These are phyloP conservation scores for Napeogenes inachia DNA, from an alignment of 2,888 invertebrate species.

Conservation along the genomic window DNA sequence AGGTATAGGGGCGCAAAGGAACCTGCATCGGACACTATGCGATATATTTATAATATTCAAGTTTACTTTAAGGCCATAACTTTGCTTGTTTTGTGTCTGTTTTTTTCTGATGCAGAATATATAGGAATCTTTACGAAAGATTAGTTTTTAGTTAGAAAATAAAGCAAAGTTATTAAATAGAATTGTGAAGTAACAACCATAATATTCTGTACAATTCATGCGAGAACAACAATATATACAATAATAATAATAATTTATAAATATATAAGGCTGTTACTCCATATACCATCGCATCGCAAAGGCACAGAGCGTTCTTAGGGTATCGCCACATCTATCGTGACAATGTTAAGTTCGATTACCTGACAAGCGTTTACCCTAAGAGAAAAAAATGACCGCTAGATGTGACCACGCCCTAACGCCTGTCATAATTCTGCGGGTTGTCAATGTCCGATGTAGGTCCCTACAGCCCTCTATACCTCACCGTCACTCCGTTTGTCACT, in stretches of 20 bases:
- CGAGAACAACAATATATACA: neutral
- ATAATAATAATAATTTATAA: neutral
- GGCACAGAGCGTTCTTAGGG: conserved; percentile 11
- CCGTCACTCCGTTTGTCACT: conserved; percentile 34
- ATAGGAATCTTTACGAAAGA: no score
- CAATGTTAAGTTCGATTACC: neutral
- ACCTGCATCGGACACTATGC: conserved; percentile 61
- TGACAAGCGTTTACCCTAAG: no score
- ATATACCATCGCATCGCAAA: conserved; percentile 7
- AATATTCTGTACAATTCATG: neutral
- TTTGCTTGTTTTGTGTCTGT: neutral
- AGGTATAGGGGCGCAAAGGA: conserved; percentile 31
- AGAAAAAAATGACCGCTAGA: conserved; percentile 8
- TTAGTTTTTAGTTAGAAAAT: no score
- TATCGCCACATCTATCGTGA: conserved; percentile 24
- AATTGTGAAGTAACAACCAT: no score
- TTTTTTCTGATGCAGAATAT: neutral
- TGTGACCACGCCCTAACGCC: conserved; percentile 42
- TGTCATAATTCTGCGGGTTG: conserved; percentile 65
- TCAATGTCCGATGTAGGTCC: conserved; percentile 41
- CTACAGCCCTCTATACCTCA: conserved; percentile 29
- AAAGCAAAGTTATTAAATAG: no score
- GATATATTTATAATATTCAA: neutral
- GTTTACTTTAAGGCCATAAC: no score
- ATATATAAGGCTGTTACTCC: neutral